Evolutionary conservation across 2,888 invertebrate species (phyloP), one percentile per base, ranked within the genome.

Genomic region (Cantharis lateralis): DNA sequence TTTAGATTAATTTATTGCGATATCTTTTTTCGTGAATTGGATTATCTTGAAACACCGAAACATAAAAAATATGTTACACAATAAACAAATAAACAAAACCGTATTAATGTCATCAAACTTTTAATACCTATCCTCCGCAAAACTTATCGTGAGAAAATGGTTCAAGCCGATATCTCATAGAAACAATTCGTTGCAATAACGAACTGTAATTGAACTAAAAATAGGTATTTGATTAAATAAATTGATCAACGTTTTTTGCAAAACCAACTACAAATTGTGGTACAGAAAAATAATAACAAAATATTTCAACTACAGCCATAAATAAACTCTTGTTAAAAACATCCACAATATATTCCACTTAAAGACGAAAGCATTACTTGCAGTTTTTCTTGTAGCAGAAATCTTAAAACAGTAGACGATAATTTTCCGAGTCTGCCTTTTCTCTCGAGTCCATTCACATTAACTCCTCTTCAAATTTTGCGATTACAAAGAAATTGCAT

Each of bases 121-220:
- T 15, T 66, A 66, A 66, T 66, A 66, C 18, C n/a, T 24, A 66
- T 66, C 64, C 18, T 66, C 24, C 24, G 64, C 64, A 66, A 66
- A 66, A 20, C 3, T 66, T n/a, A 24, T 66, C 64, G 64, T 66
- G 64, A 66, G 64, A 66, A 66, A 66, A 66, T 66, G 64, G 10
- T 24, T n/a, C 24, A 66, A 66, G 64, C n/a, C 64, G 15, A 66
- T 66, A 66, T 66, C 64, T 66, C 64, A 66, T 66, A 24, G 20
- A 66, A 66, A 9, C 24, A 18, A 66, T 66, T 66, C 24, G 18
- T 24, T 66, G 24, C 24, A 20, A 24, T 66, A 24, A 66, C 24
- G 20, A 66, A 24, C 64, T 66, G n/a, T 66, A 66, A 66, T 66
- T 66, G 64, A 66, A 66, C n/a, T 63, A 66, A 66, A 66, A n/a